Evolutionary conservation across 2,888 invertebrate species (phyloP).

Genomic region (Hyalella azteca): DNA sequence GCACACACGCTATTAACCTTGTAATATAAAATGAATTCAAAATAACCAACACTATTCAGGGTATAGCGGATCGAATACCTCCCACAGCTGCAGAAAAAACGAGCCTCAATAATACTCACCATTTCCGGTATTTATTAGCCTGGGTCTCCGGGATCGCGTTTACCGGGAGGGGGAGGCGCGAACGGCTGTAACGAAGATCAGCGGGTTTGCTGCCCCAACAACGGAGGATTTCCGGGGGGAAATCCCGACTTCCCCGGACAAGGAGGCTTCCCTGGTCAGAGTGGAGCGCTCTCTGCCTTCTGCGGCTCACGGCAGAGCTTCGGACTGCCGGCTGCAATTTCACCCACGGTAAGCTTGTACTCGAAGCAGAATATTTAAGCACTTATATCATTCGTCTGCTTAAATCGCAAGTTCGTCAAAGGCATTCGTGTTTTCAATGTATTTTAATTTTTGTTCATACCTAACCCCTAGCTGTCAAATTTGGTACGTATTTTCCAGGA

Average conservation of each 20-base stretch:
- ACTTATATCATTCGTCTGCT: no score
- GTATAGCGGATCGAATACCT: background rate
- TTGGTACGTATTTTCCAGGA: no score
- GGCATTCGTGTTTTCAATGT: no score
- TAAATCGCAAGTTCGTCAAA: no score
- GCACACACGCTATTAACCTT: no score
- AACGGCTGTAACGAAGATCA: background rate
- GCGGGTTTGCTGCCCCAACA: background rate
- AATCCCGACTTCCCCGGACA: background rate
- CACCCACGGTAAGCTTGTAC: constrained; percentile 1
- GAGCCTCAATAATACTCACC: background rate
- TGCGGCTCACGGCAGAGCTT: background rate
- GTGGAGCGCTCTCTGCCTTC: background rate
- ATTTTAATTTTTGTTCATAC: no score
- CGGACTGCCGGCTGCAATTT: background rate
- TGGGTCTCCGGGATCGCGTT: background rate
- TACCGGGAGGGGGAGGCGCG: background rate
- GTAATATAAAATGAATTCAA: no score
- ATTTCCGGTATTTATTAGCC: background rate
- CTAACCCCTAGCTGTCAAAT: no score
- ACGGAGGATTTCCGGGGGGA: background rate
- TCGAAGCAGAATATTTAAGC: no score
- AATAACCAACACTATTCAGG: no score
- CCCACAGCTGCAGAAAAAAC: background rate
- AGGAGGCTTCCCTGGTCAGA: background rate